Conservation (phyloP, 2,888 invertebrate genomes). For the Hetaerina titia region DNA sequence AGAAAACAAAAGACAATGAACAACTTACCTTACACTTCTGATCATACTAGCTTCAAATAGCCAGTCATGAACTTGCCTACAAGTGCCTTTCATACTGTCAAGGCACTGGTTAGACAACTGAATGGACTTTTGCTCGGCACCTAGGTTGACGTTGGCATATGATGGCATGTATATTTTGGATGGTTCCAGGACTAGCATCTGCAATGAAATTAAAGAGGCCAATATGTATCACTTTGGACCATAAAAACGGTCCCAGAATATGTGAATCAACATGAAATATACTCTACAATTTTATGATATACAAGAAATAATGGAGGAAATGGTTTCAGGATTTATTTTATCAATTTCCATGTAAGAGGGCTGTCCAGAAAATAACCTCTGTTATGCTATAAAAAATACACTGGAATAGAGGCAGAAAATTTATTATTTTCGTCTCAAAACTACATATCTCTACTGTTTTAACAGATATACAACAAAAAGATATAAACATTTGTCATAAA, state of each 20-base stretch:
- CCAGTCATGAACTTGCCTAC: constrained; percentile 95
- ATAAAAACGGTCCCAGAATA: no score
- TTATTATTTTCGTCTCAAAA: no score
- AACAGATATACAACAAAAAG: no score
- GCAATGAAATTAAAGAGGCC: constrained; percentile 72
- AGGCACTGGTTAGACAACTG: constrained; percentile 93
- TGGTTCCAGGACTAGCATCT: constrained; percentile 93
- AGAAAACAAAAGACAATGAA: no score
- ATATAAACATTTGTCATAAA: no score
- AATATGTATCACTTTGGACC: background rate
- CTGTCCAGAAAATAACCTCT: no score
- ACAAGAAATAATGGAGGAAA: background rate
- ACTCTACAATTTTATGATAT: background rate
- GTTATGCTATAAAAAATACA: no score
- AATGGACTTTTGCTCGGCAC: constrained; percentile 94
- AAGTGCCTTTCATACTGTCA: constrained; percentile 86
- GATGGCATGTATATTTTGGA: constrained; percentile 96
- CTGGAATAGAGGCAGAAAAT: no score
- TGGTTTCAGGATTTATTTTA: no score
- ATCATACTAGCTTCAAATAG: constrained; percentile 94
- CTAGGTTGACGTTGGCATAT: constrained; percentile 96
- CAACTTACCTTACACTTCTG: constrained; percentile 86
- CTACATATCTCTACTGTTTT: no score
- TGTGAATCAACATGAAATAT: no score
- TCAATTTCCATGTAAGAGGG: no score